A percentile compares a stretch with the other conserved stretches of the same genome.
Conservation (phyloP, 1,140 invertebrate genomes). For the Sminthurides bifidus region DNA sequence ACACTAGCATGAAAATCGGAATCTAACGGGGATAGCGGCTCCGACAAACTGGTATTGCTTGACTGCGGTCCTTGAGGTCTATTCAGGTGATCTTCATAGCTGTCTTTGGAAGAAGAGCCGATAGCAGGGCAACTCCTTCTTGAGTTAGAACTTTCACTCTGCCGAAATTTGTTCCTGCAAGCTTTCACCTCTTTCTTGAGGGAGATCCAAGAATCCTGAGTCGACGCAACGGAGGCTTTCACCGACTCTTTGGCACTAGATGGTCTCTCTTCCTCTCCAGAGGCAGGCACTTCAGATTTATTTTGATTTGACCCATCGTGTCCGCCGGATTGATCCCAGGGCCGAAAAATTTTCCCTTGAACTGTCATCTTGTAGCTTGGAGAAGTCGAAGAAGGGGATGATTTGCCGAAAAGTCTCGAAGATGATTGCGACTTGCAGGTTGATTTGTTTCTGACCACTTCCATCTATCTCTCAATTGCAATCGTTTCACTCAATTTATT, state of each 20-base stretch:
- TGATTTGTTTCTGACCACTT: too few relatives aligned
- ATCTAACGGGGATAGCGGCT: slow-evolving; percentile 3
- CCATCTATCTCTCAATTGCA: too few relatives aligned
- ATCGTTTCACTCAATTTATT: too few relatives aligned
- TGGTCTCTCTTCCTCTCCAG: neutral
- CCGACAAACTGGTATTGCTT: too few relatives aligned
- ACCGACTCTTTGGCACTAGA: neutral
- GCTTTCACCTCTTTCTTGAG: too few relatives aligned
- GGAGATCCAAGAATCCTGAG: neutral
- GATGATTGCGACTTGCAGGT: too few relatives aligned
- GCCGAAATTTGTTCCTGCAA: too few relatives aligned
- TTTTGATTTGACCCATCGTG: neutral
- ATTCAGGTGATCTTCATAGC: too few relatives aligned
- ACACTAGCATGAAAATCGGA: slow-evolving; percentile 8
- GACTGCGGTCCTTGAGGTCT: too few relatives aligned
- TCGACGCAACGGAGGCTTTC: neutral
- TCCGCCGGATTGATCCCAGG: slow-evolving; percentile 25
- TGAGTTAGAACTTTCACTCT: too few relatives aligned
- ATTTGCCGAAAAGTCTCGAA: neutral
- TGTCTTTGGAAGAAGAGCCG: too few relatives aligned
- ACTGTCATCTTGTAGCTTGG: slow-evolving; percentile 26
- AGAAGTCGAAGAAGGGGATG: neutral
- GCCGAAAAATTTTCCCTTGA: slow-evolving; percentile 31
- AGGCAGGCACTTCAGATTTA: neutral
- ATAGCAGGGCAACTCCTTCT: too few relatives aligned